phyloP scores from a whole-genome alignment of 2,113 vertebrate species.

The Murina feae region DNA sequence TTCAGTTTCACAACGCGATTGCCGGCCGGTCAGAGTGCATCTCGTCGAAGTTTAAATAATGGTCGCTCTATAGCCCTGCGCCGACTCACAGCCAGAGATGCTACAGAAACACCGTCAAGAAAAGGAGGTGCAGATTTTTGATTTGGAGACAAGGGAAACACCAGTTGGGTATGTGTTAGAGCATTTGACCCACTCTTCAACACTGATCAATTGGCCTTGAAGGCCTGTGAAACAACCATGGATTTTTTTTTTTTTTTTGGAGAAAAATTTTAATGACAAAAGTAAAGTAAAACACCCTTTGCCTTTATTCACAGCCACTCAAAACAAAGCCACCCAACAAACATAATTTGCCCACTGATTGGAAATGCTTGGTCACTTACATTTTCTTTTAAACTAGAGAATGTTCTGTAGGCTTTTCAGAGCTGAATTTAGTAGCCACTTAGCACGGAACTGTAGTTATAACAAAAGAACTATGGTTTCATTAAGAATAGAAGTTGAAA shows the following conservation, averaged over 20 bases:
- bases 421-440: not conserved
- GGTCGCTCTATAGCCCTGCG: not conserved
- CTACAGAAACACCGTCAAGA: not conserved
- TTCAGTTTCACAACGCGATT: not conserved
- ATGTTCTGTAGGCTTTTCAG: not conserved
- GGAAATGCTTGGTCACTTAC: not conserved
- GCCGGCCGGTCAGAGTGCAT: not conserved
- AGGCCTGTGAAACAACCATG: not conserved
- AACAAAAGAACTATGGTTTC: conserved; percentile 21
- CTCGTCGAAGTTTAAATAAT: not conserved
- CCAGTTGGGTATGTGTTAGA: not conserved
- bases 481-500: not conserved
- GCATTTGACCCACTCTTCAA: not conserved
- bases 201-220: not conserved
- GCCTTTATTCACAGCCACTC: not conserved
- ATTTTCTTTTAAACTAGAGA: not conserved
- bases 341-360: not conserved
- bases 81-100: not conserved
- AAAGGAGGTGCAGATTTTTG: not conserved
- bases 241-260: not conserved
- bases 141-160: not conserved
- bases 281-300: not conserved
- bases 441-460: not conserved
- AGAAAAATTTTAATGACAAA: not conserved
- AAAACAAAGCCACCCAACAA: not conserved